Base-by-base conservation (phyloP, 2,888 invertebrate genomes). In the Euzophera pinguis region DNA sequence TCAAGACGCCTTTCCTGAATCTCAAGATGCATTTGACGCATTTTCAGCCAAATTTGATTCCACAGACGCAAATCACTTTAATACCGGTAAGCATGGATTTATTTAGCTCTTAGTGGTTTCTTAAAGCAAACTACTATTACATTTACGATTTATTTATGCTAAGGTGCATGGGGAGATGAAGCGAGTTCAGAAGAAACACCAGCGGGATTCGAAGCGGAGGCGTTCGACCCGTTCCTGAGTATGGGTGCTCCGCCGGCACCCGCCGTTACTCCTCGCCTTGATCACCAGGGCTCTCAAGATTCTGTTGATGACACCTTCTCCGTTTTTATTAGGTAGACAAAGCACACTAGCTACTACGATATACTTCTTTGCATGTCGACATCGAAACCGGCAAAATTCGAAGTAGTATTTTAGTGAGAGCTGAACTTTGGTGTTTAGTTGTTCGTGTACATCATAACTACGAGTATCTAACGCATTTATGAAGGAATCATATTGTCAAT, bases 41-140 rank as follows among this genome's bases (percentile, higher is more conserved):
- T 98, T 98, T 67, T 94, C 97, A 2, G 95, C 96, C 1, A 97
- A 97, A 77, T 98, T 98, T 69, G 97, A 97, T 63, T 94, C 93
- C 35, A 94, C 93, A 4, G 85, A 89, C 42, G 76, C 75, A 13
- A 84, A 81, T 57, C 81, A 79, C 37, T 65, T 78, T 56, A 79
- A 78, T 45, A 68, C 76, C 51, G 81, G 84, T 81, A 69, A 73
- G 65, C 72, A 13, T 29, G 10, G 8, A 13, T 22, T 22, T 22
- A 3, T 22, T 22, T 3, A 22, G 5, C 22, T 22, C 22, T 22
- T 2, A 22, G 3, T 22, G 5, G 2, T 22, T 22, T 5, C 2
- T 22, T 22, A 22, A 22, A 22, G 22, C 22, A 22, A 22, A 22
- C 2, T 22, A 22, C 22, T 22, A 22, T 41, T 7, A 8, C 7